A percentile compares a stretch with the other conserved stretches of the same genome.
Evolutionary conservation across 2,797 vertebrate genomes (phyloP).

Genomic region (Macropodus opercularis): DNA sequence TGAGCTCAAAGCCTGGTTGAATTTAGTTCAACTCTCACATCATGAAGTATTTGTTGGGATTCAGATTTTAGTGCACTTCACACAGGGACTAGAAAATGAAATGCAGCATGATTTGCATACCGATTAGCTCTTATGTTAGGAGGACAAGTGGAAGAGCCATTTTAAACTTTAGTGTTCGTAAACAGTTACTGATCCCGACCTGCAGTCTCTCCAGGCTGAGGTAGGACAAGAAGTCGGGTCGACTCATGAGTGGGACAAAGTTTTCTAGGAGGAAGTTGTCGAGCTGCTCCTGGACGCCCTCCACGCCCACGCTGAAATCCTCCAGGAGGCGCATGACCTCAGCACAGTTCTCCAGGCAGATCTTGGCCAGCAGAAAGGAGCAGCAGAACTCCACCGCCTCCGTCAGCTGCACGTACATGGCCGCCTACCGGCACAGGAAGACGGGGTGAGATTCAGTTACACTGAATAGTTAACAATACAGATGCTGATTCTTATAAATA

Average conservation of each 20-base stretch:
- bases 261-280: constrained; percentile 96
- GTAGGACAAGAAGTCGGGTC: constrained; percentile 97
- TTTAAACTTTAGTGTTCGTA: neutral
- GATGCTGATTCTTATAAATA: too few relatives aligned
- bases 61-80: too few relatives aligned
- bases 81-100: neutral
- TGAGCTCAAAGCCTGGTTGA: too few relatives aligned
- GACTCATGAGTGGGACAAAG: constrained; percentile 98
- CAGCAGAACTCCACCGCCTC: constrained; percentile 99
- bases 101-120: neutral
- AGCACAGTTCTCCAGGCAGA: constrained; percentile 98
- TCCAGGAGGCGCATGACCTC: constrained; percentile 99
- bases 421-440: constrained; percentile 76
- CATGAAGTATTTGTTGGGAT: too few relatives aligned
- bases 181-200: constrained; percentile 43
- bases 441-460: too few relatives aligned
- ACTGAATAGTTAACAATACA: too few relatives aligned
- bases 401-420: constrained; percentile 99
- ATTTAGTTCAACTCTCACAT: too few relatives aligned
- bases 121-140: neutral
- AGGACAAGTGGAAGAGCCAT: neutral
- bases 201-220: constrained; percentile 97
- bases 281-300: constrained; percentile 97
- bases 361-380: constrained; percentile 98
- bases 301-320: constrained; percentile 98